phyloP scores from a whole-genome alignment of 2,888 invertebrate genomes.

The Cancer borealis region DNA sequence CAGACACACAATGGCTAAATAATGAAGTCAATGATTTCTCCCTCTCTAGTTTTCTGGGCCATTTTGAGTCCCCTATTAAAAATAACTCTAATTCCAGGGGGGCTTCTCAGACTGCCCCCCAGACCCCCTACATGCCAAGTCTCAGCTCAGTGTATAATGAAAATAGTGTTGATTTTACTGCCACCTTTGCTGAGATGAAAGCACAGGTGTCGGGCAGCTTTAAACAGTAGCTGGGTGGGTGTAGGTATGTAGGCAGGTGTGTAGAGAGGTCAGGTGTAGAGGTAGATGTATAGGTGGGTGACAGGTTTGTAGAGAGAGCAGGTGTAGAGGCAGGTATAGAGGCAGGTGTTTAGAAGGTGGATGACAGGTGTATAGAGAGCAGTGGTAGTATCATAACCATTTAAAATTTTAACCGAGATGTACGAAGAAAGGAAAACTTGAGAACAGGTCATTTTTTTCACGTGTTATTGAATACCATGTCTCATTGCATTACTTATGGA shows the following conservation, averaged over 20 bases:
- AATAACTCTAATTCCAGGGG: conserved; percentile 33
- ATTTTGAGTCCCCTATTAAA: conserved; percentile 68
- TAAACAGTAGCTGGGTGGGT: conserved; percentile 53
- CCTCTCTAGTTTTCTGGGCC: conserved; percentile 68
- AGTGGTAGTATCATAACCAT: no score
- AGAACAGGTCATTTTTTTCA: neutral
- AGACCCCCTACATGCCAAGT: conserved; percentile 54
- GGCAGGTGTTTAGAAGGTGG: neutral
- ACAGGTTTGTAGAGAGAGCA: neutral
- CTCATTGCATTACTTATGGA: no score
- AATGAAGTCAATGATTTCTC: conserved; percentile 73
- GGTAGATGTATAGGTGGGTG: neutral
- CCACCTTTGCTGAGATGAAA: conserved; percentile 73
- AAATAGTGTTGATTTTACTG: conserved; percentile 72
- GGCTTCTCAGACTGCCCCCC: conserved; percentile 21
- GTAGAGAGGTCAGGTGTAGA: no score
- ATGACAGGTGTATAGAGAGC: neutral
- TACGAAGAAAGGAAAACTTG: no score
- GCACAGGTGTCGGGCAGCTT: conserved; percentile 65
- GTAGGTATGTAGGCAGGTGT: neutral
- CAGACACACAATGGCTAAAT: conserved; percentile 72
- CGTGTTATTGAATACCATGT: no score
- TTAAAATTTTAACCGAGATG: neutral
- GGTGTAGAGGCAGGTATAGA: neutral
- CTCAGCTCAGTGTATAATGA: conserved; percentile 71